These are phyloP conservation scores for Ursus arctos DNA, from an alignment of 2,113 vertebrate genomes.

Conservation along the genomic window DNA sequence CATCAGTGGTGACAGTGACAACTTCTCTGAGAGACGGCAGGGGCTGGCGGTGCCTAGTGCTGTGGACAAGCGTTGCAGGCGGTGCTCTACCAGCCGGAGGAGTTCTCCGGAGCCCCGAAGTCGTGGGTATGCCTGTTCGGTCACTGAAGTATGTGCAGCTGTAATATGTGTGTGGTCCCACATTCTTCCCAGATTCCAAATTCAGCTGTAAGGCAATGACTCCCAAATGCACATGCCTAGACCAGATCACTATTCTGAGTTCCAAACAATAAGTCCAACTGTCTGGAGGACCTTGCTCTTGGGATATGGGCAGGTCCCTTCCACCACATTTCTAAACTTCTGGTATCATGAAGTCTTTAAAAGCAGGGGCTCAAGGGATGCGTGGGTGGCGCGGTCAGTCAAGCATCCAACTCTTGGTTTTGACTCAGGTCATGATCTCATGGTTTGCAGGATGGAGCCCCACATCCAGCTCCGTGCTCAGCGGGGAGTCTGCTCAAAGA, in stretches of 20 bases:
- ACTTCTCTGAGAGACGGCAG: not conserved
- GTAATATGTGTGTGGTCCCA: not conserved
- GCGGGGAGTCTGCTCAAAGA: not conserved
- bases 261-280: not conserved
- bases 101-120: not conserved
- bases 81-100: too few species aligned
- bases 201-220: not conserved
- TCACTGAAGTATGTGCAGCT: not conserved
- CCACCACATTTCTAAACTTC: not conserved
- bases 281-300: not conserved
- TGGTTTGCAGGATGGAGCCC: not conserved
- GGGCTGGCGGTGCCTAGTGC: fast-evolving
- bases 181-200: not conserved
- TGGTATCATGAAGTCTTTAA: not conserved
- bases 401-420: not conserved
- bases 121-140: not conserved
- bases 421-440: not conserved
- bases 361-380: not conserved
- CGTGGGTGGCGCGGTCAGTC: not conserved
- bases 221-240: not conserved
- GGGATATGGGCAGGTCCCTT: not conserved
- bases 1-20: not conserved
- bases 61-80: too few species aligned
- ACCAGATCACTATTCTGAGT: not conserved
- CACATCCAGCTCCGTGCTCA: not conserved